Conservation (phyloP, 2,797 vertebrate species). For the Epinephelus malabaricus region DNA sequence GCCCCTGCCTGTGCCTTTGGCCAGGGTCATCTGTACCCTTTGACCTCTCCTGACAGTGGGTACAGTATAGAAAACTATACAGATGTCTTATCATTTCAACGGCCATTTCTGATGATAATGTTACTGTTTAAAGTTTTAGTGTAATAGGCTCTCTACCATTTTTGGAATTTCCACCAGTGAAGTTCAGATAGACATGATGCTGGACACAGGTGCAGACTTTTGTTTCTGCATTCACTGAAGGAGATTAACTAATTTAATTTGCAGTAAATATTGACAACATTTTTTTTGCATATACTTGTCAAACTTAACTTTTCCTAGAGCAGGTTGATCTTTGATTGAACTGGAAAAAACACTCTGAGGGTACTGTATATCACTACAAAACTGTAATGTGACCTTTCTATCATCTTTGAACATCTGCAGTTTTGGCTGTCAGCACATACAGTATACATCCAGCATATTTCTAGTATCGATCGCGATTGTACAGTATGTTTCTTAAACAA, state of each 20-base stretch:
- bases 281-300: background rate
- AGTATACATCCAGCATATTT: too few species aligned
- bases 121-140: slow-evolving; percentile 7
- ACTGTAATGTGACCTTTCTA: background rate
- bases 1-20: too few species aligned
- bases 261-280: background rate
- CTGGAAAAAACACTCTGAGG: background rate
- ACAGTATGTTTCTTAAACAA: too few species aligned
- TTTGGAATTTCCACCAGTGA: background rate
- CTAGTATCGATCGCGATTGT: too few species aligned
- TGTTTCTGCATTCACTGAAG: background rate
- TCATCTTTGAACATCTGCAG: background rate
- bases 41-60: too few species aligned
- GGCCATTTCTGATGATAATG: background rate
- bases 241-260: background rate
- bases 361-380: background rate
- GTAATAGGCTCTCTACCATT: background rate
- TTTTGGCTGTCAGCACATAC: too few species aligned
- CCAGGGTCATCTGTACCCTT: too few species aligned
- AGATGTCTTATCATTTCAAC: background rate
- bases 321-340: background rate
- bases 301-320: background rate
- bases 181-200: background rate
- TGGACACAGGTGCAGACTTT: background rate
- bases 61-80: background rate